phyloP scores from a whole-genome alignment of 2,797 vertebrate species.

The Avahi laniger region DNA sequence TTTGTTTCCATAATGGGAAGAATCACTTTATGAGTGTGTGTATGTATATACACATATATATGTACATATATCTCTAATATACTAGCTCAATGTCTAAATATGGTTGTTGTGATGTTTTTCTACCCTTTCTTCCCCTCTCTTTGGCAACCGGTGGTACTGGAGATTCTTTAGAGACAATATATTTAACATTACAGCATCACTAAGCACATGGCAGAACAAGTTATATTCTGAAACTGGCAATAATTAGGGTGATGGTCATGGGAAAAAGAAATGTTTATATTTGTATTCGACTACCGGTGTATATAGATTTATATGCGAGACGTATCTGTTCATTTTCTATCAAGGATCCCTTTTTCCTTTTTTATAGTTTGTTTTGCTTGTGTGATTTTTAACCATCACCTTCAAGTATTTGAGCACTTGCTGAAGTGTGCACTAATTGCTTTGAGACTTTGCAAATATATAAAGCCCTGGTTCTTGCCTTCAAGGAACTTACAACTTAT shows the following conservation, averaged over 20 bases:
- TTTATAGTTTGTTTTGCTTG: neutral
- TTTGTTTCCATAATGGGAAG: neutral
- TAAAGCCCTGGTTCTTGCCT: slow-evolving; percentile 7
- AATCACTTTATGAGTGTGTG: neutral
- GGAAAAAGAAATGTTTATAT: neutral
- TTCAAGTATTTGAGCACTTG: neutral
- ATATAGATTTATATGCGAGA: neutral
- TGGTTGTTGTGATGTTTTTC: neutral
- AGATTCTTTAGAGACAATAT: neutral
- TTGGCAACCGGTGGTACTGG: neutral
- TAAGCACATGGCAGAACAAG: neutral
- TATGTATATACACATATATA: neutral
- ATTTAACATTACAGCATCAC: neutral
- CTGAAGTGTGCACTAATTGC: neutral
- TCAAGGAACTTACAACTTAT: slow-evolving; percentile 15
- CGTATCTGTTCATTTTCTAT: neutral
- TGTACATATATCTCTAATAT: neutral
- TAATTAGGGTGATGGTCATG: neutral
- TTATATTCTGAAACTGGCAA: neutral
- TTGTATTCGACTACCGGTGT: neutral
- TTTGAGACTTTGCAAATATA: neutral
- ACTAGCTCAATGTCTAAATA: neutral
- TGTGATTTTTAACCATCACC: neutral
- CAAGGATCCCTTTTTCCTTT: neutral
- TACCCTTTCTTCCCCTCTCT: neutral